Evolutionary conservation across 2,888 invertebrate genomes (phyloP).

Genomic region (Diaprepes abbreviatus): DNA sequence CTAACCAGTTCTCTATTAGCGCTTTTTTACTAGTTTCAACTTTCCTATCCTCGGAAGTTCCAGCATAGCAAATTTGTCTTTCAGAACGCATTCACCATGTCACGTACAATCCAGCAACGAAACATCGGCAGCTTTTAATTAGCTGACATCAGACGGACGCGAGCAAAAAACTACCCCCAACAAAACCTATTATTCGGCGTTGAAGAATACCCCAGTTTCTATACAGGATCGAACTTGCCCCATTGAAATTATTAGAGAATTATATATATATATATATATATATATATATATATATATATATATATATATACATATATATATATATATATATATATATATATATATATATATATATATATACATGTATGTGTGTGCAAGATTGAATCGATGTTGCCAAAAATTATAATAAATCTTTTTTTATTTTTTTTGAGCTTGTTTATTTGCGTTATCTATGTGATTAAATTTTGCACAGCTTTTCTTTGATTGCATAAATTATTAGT

Average conservation of each 20-base stretch:
- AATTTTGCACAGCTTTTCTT: too few species aligned
- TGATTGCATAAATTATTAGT: too few species aligned
- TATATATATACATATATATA: background rate
- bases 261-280: background rate
- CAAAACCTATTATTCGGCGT: constrained; percentile 44
- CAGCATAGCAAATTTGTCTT: constrained; percentile 31
- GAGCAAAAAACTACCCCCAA: constrained; percentile 36
- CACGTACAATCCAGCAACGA: constrained; percentile 43
- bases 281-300: background rate
- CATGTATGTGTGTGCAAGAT: too few species aligned
- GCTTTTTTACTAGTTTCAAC: constrained; percentile 1
- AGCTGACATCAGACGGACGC: constrained; percentile 43
- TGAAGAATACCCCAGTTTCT: constrained; percentile 36
- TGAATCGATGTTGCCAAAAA: too few species aligned
- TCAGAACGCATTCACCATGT: constrained; percentile 31
- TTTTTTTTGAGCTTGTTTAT: too few species aligned
- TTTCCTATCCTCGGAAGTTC: background rate
- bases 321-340: background rate
- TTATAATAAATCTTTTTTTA: too few species aligned
- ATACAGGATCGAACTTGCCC: constrained; percentile 26
- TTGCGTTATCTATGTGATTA: too few species aligned
- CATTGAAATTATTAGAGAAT: background rate
- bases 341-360: too few species aligned
- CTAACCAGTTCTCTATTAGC: background rate
- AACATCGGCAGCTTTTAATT: constrained; percentile 47